Evolutionary conservation across 2,797 vertebrate species (phyloP), one percentile per base, ranked within the genome.

Genomic region (Sciurus vulgaris): DNA sequence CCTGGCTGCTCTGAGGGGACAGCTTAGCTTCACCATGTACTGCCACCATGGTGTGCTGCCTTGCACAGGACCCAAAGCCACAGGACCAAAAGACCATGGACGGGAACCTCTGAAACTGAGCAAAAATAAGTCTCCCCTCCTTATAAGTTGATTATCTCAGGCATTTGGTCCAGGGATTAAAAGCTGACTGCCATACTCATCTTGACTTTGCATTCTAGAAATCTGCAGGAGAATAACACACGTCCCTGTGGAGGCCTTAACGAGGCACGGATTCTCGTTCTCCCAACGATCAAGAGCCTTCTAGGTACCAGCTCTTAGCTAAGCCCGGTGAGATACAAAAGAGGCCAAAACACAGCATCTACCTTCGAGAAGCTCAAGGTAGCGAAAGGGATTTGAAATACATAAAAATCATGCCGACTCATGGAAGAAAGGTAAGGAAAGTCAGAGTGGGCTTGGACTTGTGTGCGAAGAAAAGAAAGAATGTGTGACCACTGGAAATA

Each of bases 331-430:
- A 86, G 33, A 79, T 67, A 78, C 59, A 28, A 30, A 44, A 8
- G 44, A 74, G 20, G 87, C 33, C n/a, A 76, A 95, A 89, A 88
- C 0, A 65, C 41, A 95, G 44, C 56, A 44, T 83, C 59, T 77
- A 59, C 54, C 77, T 95, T 94, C 10, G 76, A 73, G 86, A 74
- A 49, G 24, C 69, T 91, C 74, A 33, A 51, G 49, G 49, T 18
- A 93, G 54, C 73, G 65, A 82, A 81, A 73, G 11, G 33, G n/a
- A 65, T 85, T 92, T 96, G 35, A 94, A 86, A 54, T 59, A 56
- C 22, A 44, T 82, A 69, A 86, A 83, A 90, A 54, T 33, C 54
- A 83, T 51, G 24, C 44, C 63, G 1, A 1, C 9, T 92, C 10
- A 63, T 30, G 38, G 11, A 14, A 76, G 30, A 96, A 76, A 92